phyloP scores from a whole-genome alignment of 2,888 invertebrate species.

The Aphidoletes aphidimyza region DNA sequence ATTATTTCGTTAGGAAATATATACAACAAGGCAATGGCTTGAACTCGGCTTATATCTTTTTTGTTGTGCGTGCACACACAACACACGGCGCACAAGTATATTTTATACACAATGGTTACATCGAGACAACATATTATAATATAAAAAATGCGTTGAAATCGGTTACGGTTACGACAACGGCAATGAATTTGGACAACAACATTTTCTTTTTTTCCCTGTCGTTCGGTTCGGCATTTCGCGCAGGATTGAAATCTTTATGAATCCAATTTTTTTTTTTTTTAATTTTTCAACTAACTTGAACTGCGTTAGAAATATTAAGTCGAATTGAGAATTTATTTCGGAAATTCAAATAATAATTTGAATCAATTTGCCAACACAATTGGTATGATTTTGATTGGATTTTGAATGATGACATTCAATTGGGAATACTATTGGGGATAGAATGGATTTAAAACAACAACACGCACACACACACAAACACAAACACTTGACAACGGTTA shows the following conservation, averaged over 20 bases:
- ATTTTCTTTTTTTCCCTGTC: neutral
- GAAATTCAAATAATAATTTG: no score
- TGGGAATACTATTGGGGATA: no score
- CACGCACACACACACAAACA: no score
- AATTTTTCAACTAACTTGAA: no score
- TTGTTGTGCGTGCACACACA: neutral
- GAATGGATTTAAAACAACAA: no score
- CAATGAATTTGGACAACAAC: neutral
- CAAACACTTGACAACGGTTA: no score
- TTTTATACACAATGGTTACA: neutral
- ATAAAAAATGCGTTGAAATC: neutral
- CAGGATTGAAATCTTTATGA: neutral
- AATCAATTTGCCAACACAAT: no score
- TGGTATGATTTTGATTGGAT: no score
- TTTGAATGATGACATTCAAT: no score
- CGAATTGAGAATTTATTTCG: no score
- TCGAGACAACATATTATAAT: neutral
- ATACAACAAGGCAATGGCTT: constrained; percentile 7
- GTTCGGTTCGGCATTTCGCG: neutral
- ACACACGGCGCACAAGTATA: neutral
- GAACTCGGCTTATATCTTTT: neutral
- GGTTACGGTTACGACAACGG: neutral
- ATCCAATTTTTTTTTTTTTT: no score
- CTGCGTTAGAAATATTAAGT: no score
- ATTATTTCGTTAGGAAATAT: neutral